A percentile compares a stretch with the other conserved stretches of the same genome.
Evolutionary conservation across 2,113 vertebrate species (phyloP).

Genomic region (Dromas ardeola): DNA sequence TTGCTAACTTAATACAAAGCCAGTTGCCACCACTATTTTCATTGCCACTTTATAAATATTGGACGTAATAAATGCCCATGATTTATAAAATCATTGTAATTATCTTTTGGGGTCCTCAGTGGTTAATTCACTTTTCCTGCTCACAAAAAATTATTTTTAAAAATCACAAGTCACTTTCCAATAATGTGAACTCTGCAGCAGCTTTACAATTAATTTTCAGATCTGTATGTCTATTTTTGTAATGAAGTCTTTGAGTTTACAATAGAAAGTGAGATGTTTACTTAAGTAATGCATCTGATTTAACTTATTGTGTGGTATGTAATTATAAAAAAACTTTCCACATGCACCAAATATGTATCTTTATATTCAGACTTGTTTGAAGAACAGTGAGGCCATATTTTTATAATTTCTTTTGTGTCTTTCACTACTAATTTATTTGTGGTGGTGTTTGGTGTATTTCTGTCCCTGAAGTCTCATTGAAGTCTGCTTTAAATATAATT

Average conservation of each 20-base stretch:
- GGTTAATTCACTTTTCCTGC: neutral
- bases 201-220: neutral
- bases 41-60: neutral
- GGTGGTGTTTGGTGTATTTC: neutral
- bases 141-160: neutral
- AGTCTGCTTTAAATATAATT: neutral
- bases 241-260: neutral
- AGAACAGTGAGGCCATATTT: conserved; percentile 17
- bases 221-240: neutral
- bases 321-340: neutral
- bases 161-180: neutral
- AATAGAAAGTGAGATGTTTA: neutral
- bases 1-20: neutral
- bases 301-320: neutral
- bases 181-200: neutral
- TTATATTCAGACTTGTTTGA: conserved; percentile 13
- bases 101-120: neutral
- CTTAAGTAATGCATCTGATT: neutral
- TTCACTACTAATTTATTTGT: conserved; percentile 7
- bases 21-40: neutral
- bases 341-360: neutral
- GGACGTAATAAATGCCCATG: neutral
- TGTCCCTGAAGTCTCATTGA: neutral
- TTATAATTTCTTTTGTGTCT: conserved; percentile 25
- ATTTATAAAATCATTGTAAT: neutral